Evolutionary conservation across 2,888 invertebrate species (phyloP).

Genomic region (Lasioglossum vierecki): DNA sequence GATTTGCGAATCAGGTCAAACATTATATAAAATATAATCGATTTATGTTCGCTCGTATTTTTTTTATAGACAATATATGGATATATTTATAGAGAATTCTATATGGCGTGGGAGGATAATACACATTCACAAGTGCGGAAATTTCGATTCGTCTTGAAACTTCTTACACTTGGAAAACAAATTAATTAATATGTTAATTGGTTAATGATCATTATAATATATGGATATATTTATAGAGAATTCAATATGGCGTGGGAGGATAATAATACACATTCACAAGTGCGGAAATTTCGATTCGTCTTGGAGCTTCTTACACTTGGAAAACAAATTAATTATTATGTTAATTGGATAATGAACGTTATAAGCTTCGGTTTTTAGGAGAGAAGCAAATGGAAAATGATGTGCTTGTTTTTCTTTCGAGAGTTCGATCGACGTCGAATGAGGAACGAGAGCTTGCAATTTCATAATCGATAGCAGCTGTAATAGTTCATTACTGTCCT

Average conservation of each 20-base stretch:
- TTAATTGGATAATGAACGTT: too few relatives aligned
- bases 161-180: background rate
- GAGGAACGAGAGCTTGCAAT: background rate
- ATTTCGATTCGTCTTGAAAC: background rate
- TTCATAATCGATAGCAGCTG: background rate
- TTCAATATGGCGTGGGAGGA: background rate
- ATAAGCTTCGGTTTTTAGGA: background rate
- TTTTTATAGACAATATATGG: background rate
- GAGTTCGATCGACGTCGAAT: background rate
- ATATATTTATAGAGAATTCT: background rate
- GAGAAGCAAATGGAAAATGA: background rate
- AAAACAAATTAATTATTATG: too few relatives aligned
- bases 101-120: background rate
- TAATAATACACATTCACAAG: background rate
- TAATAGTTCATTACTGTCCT: background rate
- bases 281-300: background rate
- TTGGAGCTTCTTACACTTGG: background rate
- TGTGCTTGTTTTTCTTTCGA: background rate
- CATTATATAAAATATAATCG: slow-evolving; percentile 4
- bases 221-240: background rate
- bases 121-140: background rate
- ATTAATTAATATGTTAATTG: too few relatives aligned
- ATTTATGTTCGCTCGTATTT: background rate
- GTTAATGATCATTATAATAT: background rate
- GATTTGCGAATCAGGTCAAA: slow-evolving; percentile 2